phyloP scores from a whole-genome alignment of 2,797 vertebrate species.

The Melopsittacus undulatus region DNA sequence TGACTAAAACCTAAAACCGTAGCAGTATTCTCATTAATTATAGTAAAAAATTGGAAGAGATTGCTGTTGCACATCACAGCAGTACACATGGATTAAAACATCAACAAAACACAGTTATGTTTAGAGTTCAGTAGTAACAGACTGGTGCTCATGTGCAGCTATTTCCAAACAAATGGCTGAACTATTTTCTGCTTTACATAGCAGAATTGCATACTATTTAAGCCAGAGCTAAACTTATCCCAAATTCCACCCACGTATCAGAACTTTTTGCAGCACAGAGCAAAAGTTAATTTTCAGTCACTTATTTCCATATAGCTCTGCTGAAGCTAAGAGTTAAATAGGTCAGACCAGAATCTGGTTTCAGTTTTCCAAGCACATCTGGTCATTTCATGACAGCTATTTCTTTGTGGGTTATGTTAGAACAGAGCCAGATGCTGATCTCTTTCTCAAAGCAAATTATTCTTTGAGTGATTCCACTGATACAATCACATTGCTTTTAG shows the following conservation, averaged over 20 bases:
- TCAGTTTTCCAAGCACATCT: not conserved
- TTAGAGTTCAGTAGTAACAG: not conserved
- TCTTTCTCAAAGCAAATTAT: not conserved
- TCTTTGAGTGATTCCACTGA: not conserved
- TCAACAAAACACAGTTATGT: not conserved
- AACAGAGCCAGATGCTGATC: not conserved
- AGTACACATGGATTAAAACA: not conserved
- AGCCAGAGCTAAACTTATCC: not conserved
- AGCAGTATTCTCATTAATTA: slow-evolving; percentile 16
- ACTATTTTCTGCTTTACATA: not conserved
- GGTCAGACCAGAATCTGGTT: not conserved
- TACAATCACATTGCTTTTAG: not conserved
- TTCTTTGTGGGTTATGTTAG: not conserved
- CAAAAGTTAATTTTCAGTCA: not conserved
- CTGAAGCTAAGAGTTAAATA: not conserved
- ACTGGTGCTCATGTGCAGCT: not conserved
- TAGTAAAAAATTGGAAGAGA: not conserved
- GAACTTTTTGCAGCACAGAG: not conserved
- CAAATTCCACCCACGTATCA: not conserved
- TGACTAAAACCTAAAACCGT: not conserved
- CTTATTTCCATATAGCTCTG: not conserved
- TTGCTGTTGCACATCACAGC: not conserved
- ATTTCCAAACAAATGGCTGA: not conserved
- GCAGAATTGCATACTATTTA: not conserved
- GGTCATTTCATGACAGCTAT: not conserved